Percentiles rank a stretch among this genome's conserved stretches.
phyloP scores from a whole-genome alignment of 1,140 invertebrate genomes.

The Leptopilina clavipes region DNA sequence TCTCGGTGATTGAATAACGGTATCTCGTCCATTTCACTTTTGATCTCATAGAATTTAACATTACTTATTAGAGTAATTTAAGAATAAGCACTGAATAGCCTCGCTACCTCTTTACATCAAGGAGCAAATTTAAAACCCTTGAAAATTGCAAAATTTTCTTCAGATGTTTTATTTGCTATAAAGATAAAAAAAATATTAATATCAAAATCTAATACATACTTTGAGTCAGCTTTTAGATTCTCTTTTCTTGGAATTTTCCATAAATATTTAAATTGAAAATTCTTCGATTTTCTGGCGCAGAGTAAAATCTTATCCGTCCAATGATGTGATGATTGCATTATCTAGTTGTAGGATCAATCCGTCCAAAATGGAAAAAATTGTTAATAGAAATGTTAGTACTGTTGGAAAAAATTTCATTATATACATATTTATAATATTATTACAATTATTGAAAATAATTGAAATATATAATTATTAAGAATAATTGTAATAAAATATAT shows the following conservation, averaged over 20 bases:
- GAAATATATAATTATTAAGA: too few relatives aligned
- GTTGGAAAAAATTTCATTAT: neutral
- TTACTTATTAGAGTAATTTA: neutral
- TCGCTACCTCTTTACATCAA: constrained; percentile 9
- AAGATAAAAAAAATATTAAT: too few relatives aligned
- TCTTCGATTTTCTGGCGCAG: neutral
- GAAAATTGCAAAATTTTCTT: too few relatives aligned
- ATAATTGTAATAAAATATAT: too few relatives aligned
- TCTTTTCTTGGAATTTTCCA: too few relatives aligned
- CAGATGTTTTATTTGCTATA: too few relatives aligned
- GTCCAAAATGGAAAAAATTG: constrained; percentile 5
- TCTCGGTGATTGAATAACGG: constrained; percentile 61
- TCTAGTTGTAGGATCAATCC: constrained; percentile 1
- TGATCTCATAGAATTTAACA: constrained; percentile 24
- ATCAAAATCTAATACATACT: too few relatives aligned
- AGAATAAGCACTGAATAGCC: constrained; percentile 5
- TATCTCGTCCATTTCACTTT: neutral
- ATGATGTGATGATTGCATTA: constrained; percentile 3
- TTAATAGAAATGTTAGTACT: neutral
- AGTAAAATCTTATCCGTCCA: neutral
- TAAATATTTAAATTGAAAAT: too few relatives aligned
- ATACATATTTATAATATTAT: too few relatives aligned
- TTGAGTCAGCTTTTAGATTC: too few relatives aligned
- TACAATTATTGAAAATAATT: too few relatives aligned
- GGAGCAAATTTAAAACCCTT: too few relatives aligned